Evolutionary conservation across 92 coral and sea anemone genomes (phyloP), one percentile per base, ranked within the genome.

Genomic region (Epizoanthus scotinus): DNA sequence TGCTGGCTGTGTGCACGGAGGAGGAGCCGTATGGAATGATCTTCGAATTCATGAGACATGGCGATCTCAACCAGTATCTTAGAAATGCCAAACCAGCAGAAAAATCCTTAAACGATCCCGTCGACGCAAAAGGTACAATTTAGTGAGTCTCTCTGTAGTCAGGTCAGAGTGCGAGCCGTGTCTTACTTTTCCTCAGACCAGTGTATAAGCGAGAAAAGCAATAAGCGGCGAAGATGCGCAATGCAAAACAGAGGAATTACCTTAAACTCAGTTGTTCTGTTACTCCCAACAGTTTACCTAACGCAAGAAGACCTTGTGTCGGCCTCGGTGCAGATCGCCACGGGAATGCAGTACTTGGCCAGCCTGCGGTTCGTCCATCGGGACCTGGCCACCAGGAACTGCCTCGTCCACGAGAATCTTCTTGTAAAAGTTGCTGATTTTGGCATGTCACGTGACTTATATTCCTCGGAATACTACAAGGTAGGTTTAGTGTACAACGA

Each of bases 11-110:
- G 21, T 96, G 96, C 14, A 91, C 98, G 0, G 95, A 87, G 52
- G 99, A 96, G 67, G 99, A 96, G 63, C 99, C 99, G 0, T 96
- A 96, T 38, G 97, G 99, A 7, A 96, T 96, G 99, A 87, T 96
- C 81, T 96, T 96, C 55, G 99, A 96, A 87, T 93, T 86, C 85
- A 96, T 96, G 99, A 87, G 90, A 24, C 84, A 89, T 42, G 99
- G 99, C 0, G 99, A 96, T 70, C 89, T 96, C 61, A 96, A 92
- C 50, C 98, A 96, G 81, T 93, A 93, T 72, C 79, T 96, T 67
- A 88, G 99, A 54, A 83, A 62, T 56, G 93, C 99, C 0, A 74
- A 91, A 61, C 94, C 96, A 1, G 94, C 94, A 20, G 95, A 90
- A 49, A 84, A 87, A n/a, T n/a, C n/a, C n/a, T n/a, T n/a, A 1